These are phyloP conservation scores for Anoura caudifer DNA, from an alignment of 2,113 vertebrate species.

Conservation along the genomic window DNA sequence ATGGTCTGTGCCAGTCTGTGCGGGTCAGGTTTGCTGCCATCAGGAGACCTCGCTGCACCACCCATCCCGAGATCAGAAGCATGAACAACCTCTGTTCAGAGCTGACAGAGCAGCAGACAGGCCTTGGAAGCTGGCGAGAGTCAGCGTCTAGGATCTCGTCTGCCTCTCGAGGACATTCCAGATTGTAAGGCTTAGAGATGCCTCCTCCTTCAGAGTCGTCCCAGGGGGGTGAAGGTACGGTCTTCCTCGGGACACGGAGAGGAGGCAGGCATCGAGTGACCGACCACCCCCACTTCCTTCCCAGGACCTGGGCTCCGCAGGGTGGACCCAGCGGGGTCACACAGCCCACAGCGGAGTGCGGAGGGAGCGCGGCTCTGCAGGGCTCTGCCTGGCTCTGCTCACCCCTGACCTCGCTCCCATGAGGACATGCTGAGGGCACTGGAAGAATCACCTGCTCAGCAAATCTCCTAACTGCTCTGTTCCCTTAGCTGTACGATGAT, in stretches of 20 bases:
- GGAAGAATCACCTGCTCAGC: neutral
- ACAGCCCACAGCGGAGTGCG: neutral
- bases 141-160: neutral
- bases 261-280: neutral
- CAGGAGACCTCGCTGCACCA: neutral
- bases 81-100: neutral
- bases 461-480: neutral
- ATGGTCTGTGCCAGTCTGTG: neutral
- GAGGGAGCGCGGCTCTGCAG: fast-evolving
- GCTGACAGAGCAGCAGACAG: neutral
- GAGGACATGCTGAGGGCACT: neutral
- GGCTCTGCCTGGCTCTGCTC: neutral
- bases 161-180: neutral
- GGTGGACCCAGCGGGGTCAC: neutral
- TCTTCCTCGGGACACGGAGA: neutral
- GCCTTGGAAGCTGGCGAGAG: neutral
- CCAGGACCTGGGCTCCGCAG: neutral
- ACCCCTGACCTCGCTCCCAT: fast-evolving
- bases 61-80: neutral
- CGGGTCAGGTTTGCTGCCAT: neutral
- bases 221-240: neutral
- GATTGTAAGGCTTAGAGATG: neutral
- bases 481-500: neutral
- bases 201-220: neutral
- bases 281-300: neutral